These are phyloP conservation scores for Aplidium turbinatum DNA, from an alignment of 23 tunicate species.

Conservation along the genomic window DNA sequence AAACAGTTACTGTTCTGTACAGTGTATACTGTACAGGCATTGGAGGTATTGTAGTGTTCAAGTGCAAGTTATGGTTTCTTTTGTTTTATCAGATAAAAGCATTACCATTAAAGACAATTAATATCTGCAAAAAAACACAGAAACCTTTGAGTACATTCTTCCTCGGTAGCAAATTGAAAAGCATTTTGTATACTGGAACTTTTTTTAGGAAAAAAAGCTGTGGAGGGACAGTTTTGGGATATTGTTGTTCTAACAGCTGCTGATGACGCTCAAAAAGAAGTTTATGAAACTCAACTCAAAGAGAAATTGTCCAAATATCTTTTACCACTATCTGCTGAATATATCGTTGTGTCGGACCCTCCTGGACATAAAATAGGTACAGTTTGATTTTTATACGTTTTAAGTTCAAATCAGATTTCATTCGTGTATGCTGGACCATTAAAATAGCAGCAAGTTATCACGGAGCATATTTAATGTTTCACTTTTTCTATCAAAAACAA, in stretches of 20 bases:
- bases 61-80: too few species aligned
- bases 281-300: constrained; percentile 59
- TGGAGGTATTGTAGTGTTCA: too few species aligned
- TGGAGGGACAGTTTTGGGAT: constrained; percentile 63
- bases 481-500: too few species aligned
- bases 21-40: too few species aligned
- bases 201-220: constrained; percentile 5
- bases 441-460: background rate
- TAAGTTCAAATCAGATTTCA: background rate
- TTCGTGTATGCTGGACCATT: background rate
- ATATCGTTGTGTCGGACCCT: constrained; percentile 84
- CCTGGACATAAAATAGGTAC: constrained; percentile 85
- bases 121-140: too few species aligned
- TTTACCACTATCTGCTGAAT: constrained; percentile 47
- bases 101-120: too few species aligned
- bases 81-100: too few species aligned
- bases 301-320: constrained; percentile 20
- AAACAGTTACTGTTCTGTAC: too few species aligned
- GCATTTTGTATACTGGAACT: too few species aligned
- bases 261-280: constrained; percentile 68
- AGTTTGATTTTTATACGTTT: background rate
- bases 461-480: background rate
- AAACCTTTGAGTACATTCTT: too few species aligned
- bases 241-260: constrained; percentile 81
- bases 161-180: too few species aligned